phyloP scores from a whole-genome alignment of 2,113 vertebrate genomes.

The Spermophilus dauricus region DNA sequence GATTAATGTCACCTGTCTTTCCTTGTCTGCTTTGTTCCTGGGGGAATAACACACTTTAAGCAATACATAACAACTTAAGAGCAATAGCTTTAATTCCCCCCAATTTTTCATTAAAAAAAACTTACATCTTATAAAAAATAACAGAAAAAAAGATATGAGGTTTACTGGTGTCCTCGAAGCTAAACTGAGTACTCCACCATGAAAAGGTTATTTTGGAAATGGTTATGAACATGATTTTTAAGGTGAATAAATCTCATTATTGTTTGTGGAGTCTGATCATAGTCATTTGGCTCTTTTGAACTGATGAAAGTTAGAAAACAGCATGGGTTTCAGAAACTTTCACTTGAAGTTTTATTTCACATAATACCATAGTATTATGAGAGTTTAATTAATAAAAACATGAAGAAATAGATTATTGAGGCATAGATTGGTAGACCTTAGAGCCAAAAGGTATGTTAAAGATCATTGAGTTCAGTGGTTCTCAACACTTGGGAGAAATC shows the following conservation, averaged over 20 bases:
- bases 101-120: neutral
- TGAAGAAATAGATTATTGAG: neutral
- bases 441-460: neutral
- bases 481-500: neutral
- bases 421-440: neutral
- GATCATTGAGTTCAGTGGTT: neutral
- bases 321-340: neutral
- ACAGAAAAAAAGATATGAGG: neutral
- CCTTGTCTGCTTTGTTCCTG: slow-evolving; percentile 78
- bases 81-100: neutral
- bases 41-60: slow-evolving; percentile 68
- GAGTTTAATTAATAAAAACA: neutral
- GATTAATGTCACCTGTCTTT: slow-evolving; percentile 89
- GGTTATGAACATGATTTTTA: slow-evolving; percentile 24
- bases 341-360: neutral
- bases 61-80: slow-evolving; percentile 16
- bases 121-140: neutral
- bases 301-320: slow-evolving; percentile 1
- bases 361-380: neutral
- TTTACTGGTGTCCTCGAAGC: neutral
- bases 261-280: slow-evolving; percentile 32
- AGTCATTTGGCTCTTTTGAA: neutral
- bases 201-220: slow-evolving; percentile 28
- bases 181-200: neutral
- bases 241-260: neutral